Evolutionary conservation across 2,797 vertebrate genomes (phyloP).

Genomic region (Hipposideros larvatus): DNA sequence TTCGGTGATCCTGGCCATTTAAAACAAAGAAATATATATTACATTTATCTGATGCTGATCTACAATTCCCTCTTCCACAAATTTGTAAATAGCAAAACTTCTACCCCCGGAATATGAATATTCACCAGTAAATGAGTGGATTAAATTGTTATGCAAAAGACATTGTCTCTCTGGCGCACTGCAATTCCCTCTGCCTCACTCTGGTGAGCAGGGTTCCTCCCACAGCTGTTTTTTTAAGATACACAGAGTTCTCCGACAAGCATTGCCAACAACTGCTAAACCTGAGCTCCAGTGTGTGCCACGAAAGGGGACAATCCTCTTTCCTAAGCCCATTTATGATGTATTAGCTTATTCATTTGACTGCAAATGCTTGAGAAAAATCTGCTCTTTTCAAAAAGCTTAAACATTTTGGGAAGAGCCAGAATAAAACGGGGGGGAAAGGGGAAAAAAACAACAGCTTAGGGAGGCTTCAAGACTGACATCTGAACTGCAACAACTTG

Average conservation of each 20-base stretch:
- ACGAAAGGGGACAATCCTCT: constrained; percentile 52
- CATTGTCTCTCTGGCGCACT: constrained; percentile 74
- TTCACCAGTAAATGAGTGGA: constrained; percentile 83
- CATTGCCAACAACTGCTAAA: constrained; percentile 69
- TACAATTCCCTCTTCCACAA: constrained; percentile 70
- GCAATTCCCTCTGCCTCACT: constrained; percentile 83
- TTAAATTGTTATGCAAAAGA: constrained; percentile 87
- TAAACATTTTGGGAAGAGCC: constrained; percentile 58
- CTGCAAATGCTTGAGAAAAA: constrained; percentile 74
- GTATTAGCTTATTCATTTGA: constrained; percentile 78
- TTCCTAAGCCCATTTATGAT: constrained; percentile 73
- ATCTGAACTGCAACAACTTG: constrained; percentile 54
- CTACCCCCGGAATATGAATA: constrained; percentile 87
- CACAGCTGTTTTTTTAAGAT: constrained; percentile 55
- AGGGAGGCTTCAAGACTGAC: constrained; percentile 57
- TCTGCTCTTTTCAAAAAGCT: constrained; percentile 69
- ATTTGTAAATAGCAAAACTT: constrained; percentile 82
- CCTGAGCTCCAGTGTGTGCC: constrained; percentile 10
- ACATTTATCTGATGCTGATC: constrained; percentile 81
- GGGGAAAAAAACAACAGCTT: not conserved
- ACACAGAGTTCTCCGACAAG: not conserved
- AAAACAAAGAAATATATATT: constrained; percentile 69
- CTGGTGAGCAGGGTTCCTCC: constrained; percentile 72
- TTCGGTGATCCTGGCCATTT: not conserved
- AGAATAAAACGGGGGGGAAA: not conserved